Conservation (phyloP, 2,888 invertebrate genomes). For the Hydraecia micacea region DNA sequence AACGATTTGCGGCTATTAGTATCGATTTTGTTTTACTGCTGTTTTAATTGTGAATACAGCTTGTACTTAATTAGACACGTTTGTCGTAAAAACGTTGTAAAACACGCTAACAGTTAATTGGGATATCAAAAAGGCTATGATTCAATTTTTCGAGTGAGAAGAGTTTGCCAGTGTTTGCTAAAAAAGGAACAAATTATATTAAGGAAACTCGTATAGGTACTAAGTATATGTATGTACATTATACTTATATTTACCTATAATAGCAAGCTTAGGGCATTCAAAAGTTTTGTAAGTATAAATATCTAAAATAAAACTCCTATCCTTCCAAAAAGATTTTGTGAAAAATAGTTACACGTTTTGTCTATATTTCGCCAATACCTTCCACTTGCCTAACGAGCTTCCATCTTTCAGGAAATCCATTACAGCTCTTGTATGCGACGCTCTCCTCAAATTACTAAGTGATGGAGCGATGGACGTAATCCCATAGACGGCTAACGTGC, state of each 20-base stretch:
- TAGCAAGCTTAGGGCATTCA: neutral
- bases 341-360: neutral
- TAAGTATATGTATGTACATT: no score
- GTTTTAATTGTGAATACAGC: conserved; percentile 45
- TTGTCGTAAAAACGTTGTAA: conserved; percentile 31
- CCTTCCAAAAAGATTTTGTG: neutral
- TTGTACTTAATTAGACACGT: conserved; percentile 26
- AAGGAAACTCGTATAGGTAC: no score
- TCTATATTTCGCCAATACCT: neutral
- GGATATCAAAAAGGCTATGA: neutral
- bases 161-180: neutral
- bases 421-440: conserved; percentile 21
- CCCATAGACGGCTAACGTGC: conserved; percentile 44
- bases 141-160: neutral
- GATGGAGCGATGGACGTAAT: conserved; percentile 59
- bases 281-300: neutral
- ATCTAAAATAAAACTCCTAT: neutral
- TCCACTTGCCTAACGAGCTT: conserved; percentile 13
- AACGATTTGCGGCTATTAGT: conserved; percentile 45
- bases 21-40: conserved; percentile 48
- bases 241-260: no score
- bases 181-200: neutral
- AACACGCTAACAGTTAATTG: conserved; percentile 23
- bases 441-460: conserved; percentile 45
- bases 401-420: conserved; percentile 41